Base-by-base conservation (phyloP, 2,113 vertebrate genomes). In the Bufo gargarizans region DNA sequence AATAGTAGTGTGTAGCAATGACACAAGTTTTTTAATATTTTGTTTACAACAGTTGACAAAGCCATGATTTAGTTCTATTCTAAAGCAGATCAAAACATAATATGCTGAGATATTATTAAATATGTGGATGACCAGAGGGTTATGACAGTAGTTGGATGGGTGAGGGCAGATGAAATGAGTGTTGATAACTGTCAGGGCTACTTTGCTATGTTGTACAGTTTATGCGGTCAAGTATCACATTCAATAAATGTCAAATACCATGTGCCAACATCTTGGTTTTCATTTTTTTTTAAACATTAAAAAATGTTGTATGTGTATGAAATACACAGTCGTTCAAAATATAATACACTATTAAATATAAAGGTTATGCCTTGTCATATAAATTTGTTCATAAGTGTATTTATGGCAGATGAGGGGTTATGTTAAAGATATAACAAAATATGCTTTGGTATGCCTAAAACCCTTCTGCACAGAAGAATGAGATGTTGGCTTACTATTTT, bases 151-250 rank as follows among this genome's bases (percentile, higher is more conserved):
- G 49, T 84, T 63, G 85, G 76, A 67, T 69, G 47, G 58, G 49
- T 74, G 50, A 33, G 53, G 20, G 58, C n/a, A 79, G 74, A 86
- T 55, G 49, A 86, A 86, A 86, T 86, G 47, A 56, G 33, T 77
- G 74, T 77, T 86, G 85, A 86, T 86, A 86, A 86, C 85, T 86
- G 85, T 86, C 85, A 86, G 20, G 61, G 47, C 50, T 77, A 77
- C 85, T 86, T 69, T 90, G 56, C 86, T 90, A 90, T 61, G 78
- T 61, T 81, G 22, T 59, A 61, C 58, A 90, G 86, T 89, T 88
- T 90, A 91, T 88, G 83, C 33, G 33, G 33, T 22, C 56, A 77
- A 55, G 63, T 67, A 86, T 86, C 74, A 78, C 76, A 79, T 79
- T 22, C 22, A 55, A 77, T 79, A 10, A 86, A 56, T n/a, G 61